These are phyloP conservation scores for Ceratina calcarata DNA, from an alignment of 1,140 invertebrate genomes.

Conservation along the genomic window DNA sequence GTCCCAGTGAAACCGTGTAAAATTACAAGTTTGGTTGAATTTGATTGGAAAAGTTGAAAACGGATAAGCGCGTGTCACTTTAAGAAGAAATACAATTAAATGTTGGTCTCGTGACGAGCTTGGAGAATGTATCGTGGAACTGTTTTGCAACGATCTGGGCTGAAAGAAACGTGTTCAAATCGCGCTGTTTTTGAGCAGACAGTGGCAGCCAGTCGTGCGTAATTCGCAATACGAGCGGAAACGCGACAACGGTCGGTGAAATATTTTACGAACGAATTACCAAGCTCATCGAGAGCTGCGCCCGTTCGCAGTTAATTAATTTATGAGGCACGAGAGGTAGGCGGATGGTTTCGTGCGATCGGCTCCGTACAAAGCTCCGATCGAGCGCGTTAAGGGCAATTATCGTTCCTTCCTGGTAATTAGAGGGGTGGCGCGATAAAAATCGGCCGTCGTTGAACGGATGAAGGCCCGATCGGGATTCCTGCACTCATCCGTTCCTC, in stretches of 20 bases:
- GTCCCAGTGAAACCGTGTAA: background rate
- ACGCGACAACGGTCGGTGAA: background rate
- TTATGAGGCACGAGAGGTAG: background rate
- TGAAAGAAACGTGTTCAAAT: background rate
- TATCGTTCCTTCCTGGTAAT: conserved; percentile 16
- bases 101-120: background rate
- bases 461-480: conserved; percentile 3
- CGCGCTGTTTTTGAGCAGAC: conserved; percentile 30
- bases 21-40: background rate
- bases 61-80: background rate
- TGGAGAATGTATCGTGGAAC: background rate
- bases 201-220: background rate
- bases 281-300: background rate
- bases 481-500: background rate
- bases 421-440: conserved; percentile 11
- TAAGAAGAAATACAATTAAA: background rate
- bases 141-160: conserved; percentile 15
- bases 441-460: background rate
- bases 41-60: background rate
- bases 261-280: conserved; percentile 5
- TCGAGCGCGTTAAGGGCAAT: conserved; percentile 24
- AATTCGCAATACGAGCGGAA: background rate
- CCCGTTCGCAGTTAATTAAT: conserved; percentile 27
- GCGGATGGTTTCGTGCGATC: background rate
- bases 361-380: background rate